Evolutionary conservation across 2,888 invertebrate genomes (phyloP).

Genomic region (Scotopteryx bipunctaria): DNA sequence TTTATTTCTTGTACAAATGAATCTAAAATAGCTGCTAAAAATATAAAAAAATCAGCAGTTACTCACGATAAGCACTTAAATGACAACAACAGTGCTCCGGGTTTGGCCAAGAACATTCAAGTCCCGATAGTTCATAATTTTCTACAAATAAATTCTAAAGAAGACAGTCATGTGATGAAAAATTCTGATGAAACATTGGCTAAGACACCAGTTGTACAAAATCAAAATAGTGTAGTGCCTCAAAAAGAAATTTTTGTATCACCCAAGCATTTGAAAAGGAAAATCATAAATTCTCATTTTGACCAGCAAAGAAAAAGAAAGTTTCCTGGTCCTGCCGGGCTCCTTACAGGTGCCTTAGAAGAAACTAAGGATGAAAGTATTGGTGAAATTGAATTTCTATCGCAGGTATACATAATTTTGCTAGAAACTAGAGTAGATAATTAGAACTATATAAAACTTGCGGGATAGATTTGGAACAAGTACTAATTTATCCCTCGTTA

Average conservation of each 20-base stretch:
- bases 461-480: neutral
- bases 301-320: constrained; percentile 71
- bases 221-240: constrained; percentile 1
- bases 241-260: constrained; percentile 36
- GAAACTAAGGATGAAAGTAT: constrained; percentile 63
- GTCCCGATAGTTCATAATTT: too few relatives aligned
- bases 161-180: neutral
- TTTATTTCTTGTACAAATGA: constrained; percentile 18
- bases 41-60: neutral
- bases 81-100: neutral
- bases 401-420: too few relatives aligned
- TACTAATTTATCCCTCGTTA: neutral
- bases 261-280: constrained; percentile 66
- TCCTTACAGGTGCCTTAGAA: constrained; percentile 62
- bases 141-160: neutral
- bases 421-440: too few relatives aligned
- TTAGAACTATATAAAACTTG: neutral
- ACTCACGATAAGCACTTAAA: neutral
- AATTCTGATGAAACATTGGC: neutral
- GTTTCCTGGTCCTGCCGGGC: constrained; percentile 76
- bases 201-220: constrained; percentile 2
- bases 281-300: constrained; percentile 70
- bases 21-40: neutral
- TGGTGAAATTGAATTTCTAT: constrained; percentile 68
- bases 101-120: too few relatives aligned